Evolutionary conservation across 2,888 invertebrate species (phyloP).

Genomic region (Machimus rusticus): DNA sequence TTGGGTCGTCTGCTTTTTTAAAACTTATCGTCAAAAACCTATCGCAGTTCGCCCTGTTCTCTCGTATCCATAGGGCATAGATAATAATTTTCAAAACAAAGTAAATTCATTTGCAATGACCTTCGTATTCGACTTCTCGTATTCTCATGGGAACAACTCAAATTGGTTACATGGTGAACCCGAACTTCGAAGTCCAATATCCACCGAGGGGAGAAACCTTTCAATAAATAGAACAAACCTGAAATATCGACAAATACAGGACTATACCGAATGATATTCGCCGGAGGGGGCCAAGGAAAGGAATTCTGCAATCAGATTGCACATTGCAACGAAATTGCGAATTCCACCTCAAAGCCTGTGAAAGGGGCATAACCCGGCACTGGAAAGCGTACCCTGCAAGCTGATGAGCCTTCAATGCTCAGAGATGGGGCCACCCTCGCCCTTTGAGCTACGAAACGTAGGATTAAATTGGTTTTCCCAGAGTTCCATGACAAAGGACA

Average conservation of each 20-base stretch:
- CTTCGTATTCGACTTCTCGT: not conserved
- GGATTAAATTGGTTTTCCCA: not conserved
- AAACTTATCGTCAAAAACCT: too few species aligned
- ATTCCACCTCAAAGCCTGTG: not conserved
- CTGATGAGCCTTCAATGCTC: not conserved
- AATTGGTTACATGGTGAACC: not conserved
- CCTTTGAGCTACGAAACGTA: not conserved
- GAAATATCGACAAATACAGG: not conserved
- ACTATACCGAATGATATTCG: not conserved
- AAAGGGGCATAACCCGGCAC: not conserved
- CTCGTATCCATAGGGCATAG: too few species aligned
- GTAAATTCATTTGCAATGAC: not conserved
- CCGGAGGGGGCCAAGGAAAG: not conserved
- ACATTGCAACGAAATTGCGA: not conserved
- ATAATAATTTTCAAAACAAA: too few species aligned
- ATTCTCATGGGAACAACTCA: not conserved
- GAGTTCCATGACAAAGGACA: not conserved
- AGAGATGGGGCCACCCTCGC: not conserved
- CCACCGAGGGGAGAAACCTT: not conserved
- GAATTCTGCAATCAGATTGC: not conserved
- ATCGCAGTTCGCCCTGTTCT: too few species aligned
- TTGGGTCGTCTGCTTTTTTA: too few species aligned
- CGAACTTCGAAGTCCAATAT: not conserved
- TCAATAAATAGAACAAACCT: not conserved
- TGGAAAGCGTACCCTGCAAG: not conserved